A percentile compares a stretch with the other conserved stretches of the same genome.
Conservation (phyloP, 2,113 vertebrate species). For the Motacilla tschutschensis region DNA sequence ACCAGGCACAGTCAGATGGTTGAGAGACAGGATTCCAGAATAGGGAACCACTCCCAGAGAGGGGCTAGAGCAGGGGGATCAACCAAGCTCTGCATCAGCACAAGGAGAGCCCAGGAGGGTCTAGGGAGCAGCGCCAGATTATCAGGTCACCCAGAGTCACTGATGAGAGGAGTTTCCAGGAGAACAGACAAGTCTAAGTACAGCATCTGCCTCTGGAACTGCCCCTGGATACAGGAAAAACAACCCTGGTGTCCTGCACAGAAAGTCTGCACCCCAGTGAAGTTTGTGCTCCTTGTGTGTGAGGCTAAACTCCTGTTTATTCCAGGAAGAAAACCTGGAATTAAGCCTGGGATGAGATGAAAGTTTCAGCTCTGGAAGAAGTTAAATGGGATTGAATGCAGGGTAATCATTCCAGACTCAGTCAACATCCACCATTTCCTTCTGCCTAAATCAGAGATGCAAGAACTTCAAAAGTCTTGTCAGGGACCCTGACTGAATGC, state of each 20-base stretch:
- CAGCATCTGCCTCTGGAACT: neutral
- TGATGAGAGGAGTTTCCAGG: neutral
- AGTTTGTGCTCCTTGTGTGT: neutral
- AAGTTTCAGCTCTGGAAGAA: slow-evolving; percentile 19
- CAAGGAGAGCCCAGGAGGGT: neutral
- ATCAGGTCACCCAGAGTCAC: neutral
- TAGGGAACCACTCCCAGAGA: neutral
- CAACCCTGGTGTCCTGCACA: neutral
- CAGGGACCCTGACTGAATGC: neutral
- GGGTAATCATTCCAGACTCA: neutral
- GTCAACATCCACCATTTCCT: neutral
- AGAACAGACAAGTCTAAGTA: neutral
- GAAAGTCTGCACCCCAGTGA: neutral
- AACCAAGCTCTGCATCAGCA: neutral
- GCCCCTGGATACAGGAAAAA: neutral
- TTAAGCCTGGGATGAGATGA: neutral
- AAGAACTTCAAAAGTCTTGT: neutral
- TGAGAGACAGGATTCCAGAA: neutral
- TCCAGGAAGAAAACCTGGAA: slow-evolving; percentile 11
- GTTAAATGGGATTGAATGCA: slow-evolving; percentile 8
- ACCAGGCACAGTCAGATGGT: neutral
- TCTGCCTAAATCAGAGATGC: neutral
- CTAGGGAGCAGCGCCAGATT: neutral
- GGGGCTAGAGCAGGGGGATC: neutral
- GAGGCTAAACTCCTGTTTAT: slow-evolving; percentile 4